Conservation (phyloP, 2,888 invertebrate species). For the Andrena hattorfiana region DNA sequence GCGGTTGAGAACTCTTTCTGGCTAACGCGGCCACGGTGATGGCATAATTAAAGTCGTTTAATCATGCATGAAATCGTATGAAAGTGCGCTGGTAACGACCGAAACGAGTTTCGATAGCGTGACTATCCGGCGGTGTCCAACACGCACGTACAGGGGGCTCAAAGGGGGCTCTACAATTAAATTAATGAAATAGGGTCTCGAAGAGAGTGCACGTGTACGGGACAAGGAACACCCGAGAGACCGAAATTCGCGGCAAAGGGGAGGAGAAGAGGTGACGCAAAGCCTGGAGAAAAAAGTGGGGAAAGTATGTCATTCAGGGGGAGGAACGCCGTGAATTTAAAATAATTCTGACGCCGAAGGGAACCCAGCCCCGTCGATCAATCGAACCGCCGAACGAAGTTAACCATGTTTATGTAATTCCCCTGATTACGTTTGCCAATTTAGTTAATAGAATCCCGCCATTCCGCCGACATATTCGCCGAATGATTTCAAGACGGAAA, state of each 20-base stretch:
- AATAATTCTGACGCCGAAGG: conserved; percentile 23
- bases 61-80: conserved; percentile 61
- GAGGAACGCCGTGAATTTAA: conserved; percentile 11
- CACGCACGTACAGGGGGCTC: conserved; percentile 20
- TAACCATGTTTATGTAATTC: conserved; percentile 25
- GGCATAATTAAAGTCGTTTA: conserved; percentile 62
- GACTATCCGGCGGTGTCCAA: conserved; percentile 41
- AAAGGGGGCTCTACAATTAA: conserved; percentile 66
- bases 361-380: conserved; percentile 20
- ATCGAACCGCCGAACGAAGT: neutral
- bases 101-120: conserved; percentile 58
- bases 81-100: conserved; percentile 42
- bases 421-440: neutral
- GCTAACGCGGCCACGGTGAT: conserved; percentile 27
- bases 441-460: conserved; percentile 16
- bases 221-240: conserved; percentile 40
- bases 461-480: conserved; percentile 4
- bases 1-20: conserved; percentile 11
- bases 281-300: conserved; percentile 2
- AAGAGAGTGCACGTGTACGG: conserved; percentile 9
- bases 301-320: conserved; percentile 40
- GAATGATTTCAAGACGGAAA: neutral
- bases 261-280: neutral
- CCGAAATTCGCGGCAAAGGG: conserved; percentile 11
- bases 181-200: conserved; percentile 66